phyloP scores from a whole-genome alignment of 2,113 vertebrate species.

The Vombatus ursinus region DNA sequence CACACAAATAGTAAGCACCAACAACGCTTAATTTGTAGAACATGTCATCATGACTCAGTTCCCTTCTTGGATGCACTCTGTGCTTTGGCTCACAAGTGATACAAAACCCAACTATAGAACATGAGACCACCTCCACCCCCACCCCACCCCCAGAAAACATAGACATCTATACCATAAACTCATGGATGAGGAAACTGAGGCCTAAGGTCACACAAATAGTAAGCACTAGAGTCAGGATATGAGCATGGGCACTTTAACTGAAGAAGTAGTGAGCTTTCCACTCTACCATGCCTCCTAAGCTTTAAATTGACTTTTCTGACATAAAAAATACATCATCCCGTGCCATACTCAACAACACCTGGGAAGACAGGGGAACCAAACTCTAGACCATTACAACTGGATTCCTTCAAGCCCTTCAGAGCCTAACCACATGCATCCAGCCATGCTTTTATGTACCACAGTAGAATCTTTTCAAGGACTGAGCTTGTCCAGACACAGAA shows the following conservation, averaged over 20 bases:
- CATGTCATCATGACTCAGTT: neutral
- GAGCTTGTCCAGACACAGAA: neutral
- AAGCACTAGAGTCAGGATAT: neutral
- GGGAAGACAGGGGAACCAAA: neutral
- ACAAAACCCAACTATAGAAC: neutral
- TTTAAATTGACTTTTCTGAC: neutral
- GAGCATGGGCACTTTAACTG: neutral
- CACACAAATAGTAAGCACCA: neutral
- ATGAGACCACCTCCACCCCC: neutral
- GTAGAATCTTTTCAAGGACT: neutral
- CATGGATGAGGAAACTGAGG: neutral
- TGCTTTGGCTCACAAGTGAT: neutral
- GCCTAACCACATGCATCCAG: neutral
- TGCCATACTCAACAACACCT: neutral
- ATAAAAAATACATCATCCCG: neutral
- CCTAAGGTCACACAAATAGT: neutral
- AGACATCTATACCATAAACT: neutral
- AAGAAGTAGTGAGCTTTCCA: neutral
- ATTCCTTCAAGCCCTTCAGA: neutral
- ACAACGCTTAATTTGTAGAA: neutral
- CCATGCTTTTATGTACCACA: neutral
- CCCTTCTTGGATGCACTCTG: neutral
- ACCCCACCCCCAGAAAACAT: neutral
- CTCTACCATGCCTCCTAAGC: neutral
- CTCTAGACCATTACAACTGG: neutral